These are phyloP conservation scores for Petromus typicus DNA, from an alignment of 2,113 vertebrate species.

Conservation along the genomic window DNA sequence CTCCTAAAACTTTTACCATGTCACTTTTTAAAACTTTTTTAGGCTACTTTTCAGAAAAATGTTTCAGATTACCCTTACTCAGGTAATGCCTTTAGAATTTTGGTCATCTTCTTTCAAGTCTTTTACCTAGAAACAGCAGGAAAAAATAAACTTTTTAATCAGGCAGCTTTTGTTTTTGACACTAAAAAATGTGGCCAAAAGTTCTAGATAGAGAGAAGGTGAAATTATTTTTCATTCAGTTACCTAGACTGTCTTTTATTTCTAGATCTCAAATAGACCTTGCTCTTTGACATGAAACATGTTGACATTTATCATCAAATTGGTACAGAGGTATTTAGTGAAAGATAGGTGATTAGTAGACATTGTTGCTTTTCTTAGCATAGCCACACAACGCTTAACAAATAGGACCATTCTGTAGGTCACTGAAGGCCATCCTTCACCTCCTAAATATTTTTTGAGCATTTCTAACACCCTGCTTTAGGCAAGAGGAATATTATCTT, in stretches of 20 bases:
- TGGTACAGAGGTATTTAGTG: background rate
- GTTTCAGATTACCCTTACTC: background rate
- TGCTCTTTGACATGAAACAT: constrained; percentile 6
- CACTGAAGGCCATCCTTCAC: background rate
- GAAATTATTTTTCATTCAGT: background rate
- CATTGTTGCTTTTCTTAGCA: background rate
- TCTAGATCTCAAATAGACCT: background rate
- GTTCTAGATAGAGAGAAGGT: background rate
- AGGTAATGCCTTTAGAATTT: background rate
- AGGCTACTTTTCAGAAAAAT: background rate
- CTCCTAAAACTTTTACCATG: background rate
- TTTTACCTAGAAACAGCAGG: background rate
- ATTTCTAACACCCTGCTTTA: background rate
- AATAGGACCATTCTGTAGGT: background rate
- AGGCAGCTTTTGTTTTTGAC: background rate
- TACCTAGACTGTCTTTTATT: background rate
- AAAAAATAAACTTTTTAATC: background rate
- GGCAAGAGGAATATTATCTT: background rate
- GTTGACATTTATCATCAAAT: background rate
- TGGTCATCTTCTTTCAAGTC: background rate
- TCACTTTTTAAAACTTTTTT: background rate
- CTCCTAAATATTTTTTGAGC: background rate
- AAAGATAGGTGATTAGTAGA: background rate
- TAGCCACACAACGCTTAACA: background rate
- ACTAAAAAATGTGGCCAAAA: constrained; percentile 15